These are phyloP conservation scores for Hypena proboscidalis DNA, from an alignment of 2,888 invertebrate species.

Conservation along the genomic window DNA sequence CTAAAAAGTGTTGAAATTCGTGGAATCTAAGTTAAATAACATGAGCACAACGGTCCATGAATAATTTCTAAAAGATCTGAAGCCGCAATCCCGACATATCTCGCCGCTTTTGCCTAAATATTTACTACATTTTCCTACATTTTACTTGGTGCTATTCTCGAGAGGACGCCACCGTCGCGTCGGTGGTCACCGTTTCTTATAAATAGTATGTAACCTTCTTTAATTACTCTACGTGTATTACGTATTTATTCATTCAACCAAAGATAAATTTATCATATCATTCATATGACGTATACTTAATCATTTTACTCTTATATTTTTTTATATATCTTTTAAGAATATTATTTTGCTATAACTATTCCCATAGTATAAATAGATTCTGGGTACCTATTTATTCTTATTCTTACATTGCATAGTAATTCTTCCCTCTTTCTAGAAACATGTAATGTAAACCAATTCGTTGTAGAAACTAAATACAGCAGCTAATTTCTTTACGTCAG, in stretches of 20 bases:
- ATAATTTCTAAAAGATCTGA: constrained; percentile 40
- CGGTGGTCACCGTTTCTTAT: constrained; percentile 21
- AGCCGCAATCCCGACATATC: constrained; percentile 35
- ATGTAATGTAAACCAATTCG: constrained; percentile 14
- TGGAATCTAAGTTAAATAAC: constrained; percentile 40
- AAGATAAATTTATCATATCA: no score
- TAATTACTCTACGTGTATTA: constrained; percentile 13
- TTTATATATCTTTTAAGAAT: no score
- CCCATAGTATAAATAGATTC: no score
- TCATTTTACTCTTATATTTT: no score
- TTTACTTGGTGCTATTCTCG: constrained; percentile 32
- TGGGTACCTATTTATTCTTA: no score
- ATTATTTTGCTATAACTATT: no score
- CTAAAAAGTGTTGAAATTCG: constrained; percentile 31
- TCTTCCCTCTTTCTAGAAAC: no score
- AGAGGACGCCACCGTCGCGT: constrained; percentile 19
- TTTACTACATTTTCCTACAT: constrained; percentile 23
- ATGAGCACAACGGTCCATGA: constrained; percentile 35
- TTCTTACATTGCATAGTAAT: no score
- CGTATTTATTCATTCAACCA: no score
- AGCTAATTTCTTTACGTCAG: constrained; percentile 53
- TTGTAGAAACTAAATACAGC: constrained; percentile 27
- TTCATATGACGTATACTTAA: no score
- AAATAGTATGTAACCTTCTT: constrained; percentile 18
- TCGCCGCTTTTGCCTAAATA: constrained; percentile 36